Conservation (phyloP, 2,113 vertebrate genomes). For the Oceanites oceanicus region DNA sequence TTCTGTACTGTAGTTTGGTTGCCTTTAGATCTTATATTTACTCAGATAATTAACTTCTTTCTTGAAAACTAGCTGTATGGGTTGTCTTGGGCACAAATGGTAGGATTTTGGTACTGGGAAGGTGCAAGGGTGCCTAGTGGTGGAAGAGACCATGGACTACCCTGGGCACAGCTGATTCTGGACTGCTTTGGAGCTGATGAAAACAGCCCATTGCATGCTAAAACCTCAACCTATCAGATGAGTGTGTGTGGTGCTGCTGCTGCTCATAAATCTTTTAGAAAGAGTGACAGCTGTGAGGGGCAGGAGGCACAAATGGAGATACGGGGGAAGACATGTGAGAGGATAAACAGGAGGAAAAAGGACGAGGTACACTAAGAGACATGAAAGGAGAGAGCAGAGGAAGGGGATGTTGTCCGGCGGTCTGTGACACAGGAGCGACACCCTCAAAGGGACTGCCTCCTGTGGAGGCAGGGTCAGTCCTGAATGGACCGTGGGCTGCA, state of each 20-base stretch:
- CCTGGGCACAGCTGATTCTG: not conserved
- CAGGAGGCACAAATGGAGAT: not conserved
- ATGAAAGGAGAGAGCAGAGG: not conserved
- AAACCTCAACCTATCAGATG: not conserved
- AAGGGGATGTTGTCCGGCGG: rapidly evolving
- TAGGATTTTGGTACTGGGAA: not conserved
- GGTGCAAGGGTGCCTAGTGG: not conserved
- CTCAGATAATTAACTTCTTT: not conserved
- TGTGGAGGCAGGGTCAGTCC: not conserved
- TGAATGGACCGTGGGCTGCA: not conserved
- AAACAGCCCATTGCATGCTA: not conserved
- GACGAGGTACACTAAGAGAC: not conserved
- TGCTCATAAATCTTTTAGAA: not conserved
- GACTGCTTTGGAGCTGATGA: not conserved
- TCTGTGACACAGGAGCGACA: rapidly evolving
- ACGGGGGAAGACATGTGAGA: rapidly evolving
- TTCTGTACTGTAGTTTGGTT: not conserved
- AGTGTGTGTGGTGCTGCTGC: not conserved
- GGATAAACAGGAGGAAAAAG: not conserved
- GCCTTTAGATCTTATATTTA: not conserved
- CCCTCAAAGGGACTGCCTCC: not conserved
- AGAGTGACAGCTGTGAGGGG: not conserved
- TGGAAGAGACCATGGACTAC: not conserved
- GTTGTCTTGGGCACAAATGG: not conserved
- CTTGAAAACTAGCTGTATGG: not conserved